Evolutionary conservation across 2,888 invertebrate species (phyloP).

Genomic region (Celastrina argiolus): DNA sequence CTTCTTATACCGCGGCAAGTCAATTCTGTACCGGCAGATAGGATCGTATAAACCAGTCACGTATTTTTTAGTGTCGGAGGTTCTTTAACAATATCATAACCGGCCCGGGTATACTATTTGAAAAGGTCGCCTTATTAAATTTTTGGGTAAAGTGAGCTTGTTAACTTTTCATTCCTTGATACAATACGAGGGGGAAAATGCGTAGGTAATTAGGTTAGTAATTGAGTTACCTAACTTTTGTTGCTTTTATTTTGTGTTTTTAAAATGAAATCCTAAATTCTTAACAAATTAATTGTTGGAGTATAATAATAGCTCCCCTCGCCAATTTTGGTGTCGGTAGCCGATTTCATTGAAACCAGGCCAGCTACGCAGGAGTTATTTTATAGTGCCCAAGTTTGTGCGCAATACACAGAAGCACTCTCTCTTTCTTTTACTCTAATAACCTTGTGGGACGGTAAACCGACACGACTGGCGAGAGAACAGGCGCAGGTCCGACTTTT

Average conservation of each 20-base stretch:
- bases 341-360: too few relatives aligned
- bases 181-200: background rate
- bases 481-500: too few relatives aligned
- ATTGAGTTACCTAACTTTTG: background rate
- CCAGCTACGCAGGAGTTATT: too few relatives aligned
- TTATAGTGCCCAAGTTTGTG: too few relatives aligned
- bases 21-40: constrained; percentile 57
- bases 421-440: too few relatives aligned
- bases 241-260: background rate
- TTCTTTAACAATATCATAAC: constrained; percentile 70
- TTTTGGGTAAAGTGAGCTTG: constrained; percentile 33
- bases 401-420: too few relatives aligned
- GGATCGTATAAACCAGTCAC: constrained; percentile 64
- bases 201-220: constrained; percentile 16
- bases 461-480: too few relatives aligned
- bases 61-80: constrained; percentile 61
- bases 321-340: too few relatives aligned
- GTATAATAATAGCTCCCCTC: too few relatives aligned
- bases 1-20: constrained; percentile 41
- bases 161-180: constrained; percentile 20
- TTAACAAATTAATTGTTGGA: too few relatives aligned
- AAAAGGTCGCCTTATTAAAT: constrained; percentile 51
- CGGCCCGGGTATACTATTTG: constrained; percentile 47
- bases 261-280: background rate
- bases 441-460: too few relatives aligned